These are phyloP conservation scores for Aegithalos caudatus DNA, from an alignment of 2,113 vertebrate genomes.

Conservation along the genomic window DNA sequence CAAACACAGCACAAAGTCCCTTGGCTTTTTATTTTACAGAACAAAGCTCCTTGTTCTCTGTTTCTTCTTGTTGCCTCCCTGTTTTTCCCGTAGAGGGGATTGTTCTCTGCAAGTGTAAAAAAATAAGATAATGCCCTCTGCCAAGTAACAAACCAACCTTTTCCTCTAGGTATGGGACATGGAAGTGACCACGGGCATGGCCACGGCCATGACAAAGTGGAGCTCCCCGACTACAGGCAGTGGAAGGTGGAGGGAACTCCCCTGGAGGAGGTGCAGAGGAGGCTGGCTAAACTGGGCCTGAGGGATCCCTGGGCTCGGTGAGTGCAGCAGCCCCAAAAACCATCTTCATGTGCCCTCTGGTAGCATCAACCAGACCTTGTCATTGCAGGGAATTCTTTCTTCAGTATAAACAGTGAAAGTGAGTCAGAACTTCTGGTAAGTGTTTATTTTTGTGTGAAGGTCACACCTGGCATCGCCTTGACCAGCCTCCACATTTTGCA, in stretches of 20 bases:
- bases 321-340: neutral
- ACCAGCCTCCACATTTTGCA: neutral
- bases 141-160: neutral
- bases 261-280: conserved; percentile 81
- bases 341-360: neutral
- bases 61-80: neutral
- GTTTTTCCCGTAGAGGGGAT: neutral
- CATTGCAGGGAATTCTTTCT: neutral
- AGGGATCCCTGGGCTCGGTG: conserved; percentile 92
- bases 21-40: neutral
- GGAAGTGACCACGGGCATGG: conserved; percentile 78
- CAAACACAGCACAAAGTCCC: neutral
- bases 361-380: neutral
- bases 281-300: conserved; percentile 81
- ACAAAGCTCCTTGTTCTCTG: neutral
- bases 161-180: conserved; percentile 69
- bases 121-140: neutral
- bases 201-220: conserved; percentile 67
- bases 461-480: neutral
- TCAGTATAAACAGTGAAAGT: neutral
- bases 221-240: conserved; percentile 84
- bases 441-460: neutral
- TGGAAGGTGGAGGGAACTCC: conserved; percentile 93
- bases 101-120: neutral
- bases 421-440: neutral